These are phyloP conservation scores for Sebastes goodei DNA, from an alignment of 2,797 vertebrate genomes.

Conservation along the genomic window DNA sequence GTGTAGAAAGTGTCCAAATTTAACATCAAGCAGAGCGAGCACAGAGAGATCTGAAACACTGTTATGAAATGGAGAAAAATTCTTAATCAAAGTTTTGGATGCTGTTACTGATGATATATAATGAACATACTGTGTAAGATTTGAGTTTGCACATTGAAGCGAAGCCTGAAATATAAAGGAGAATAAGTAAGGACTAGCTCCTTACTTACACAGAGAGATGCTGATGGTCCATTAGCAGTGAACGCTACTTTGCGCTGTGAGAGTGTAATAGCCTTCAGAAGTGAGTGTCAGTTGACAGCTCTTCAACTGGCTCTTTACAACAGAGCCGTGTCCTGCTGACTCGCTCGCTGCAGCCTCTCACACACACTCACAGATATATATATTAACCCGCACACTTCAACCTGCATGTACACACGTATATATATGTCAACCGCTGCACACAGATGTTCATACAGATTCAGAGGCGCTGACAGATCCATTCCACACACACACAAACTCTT, in stretches of 20 bases:
- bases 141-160: not conserved
- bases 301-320: constrained; percentile 20
- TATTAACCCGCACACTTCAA: constrained; percentile 18
- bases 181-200: not conserved
- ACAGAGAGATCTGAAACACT: not conserved
- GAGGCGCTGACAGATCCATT: constrained; percentile 7
- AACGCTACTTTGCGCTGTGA: constrained; percentile 1
- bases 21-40: not conserved
- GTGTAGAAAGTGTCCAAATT: not conserved
- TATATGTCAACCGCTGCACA: constrained; percentile 1
- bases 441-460: not conserved
- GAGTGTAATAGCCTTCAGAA: constrained; percentile 12
- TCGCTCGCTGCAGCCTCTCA: not conserved
- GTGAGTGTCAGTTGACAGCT: constrained; percentile 29
- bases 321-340: not conserved
- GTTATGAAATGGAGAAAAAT: not conserved
- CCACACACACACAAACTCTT: not conserved
- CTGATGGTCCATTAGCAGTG: constrained; percentile 16
- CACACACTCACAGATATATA: not conserved
- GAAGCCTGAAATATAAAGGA: not conserved
- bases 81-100: not conserved
- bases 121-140: not conserved
- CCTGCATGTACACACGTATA: not conserved
- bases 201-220: not conserved
- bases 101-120: not conserved